These are phyloP conservation scores for Urophycis tenuis DNA, from an alignment of 2,797 vertebrate species.

Conservation along the genomic window DNA sequence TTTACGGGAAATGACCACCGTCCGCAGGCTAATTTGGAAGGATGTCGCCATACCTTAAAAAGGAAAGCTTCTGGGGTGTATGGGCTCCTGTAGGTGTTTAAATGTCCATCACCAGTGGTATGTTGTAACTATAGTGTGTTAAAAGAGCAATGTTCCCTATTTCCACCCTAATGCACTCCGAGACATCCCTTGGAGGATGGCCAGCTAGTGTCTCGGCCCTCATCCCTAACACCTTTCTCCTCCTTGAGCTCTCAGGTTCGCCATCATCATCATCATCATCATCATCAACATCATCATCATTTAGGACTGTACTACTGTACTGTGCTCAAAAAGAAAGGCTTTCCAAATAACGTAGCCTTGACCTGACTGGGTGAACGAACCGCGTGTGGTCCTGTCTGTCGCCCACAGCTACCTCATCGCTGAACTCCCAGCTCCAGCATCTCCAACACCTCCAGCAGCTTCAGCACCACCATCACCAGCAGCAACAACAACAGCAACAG, in stretches of 20 bases:
- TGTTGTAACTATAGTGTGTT: not conserved
- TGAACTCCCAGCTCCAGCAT: constrained; percentile 97
- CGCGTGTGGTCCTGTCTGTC: constrained; percentile 39
- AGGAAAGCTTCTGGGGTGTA: too few species aligned
- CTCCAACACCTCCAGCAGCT: constrained; percentile 96
- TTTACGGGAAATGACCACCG: too few species aligned
- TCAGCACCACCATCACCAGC: constrained; percentile 77
- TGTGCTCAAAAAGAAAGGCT: too few species aligned
- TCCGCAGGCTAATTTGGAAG: too few species aligned
- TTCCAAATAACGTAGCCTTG: not conserved
- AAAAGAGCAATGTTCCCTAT: not conserved
- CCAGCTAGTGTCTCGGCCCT: too few species aligned
- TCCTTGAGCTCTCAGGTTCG: too few species aligned
- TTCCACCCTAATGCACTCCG: not conserved
- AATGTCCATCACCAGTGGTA: not conserved
- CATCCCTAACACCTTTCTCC: too few species aligned
- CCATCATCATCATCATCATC: too few species aligned
- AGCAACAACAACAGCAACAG: constrained; percentile 62
- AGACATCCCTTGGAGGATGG: too few species aligned
- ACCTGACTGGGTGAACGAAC: not conserved
- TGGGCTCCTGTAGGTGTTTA: not conserved
- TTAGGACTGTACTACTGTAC: too few species aligned
- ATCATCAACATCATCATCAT: too few species aligned
- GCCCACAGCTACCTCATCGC: constrained; percentile 95
- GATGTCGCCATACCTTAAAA: not conserved